These are phyloP conservation scores for Hassar affinis DNA, from an alignment of 2,113 vertebrate genomes.

Conservation along the genomic window DNA sequence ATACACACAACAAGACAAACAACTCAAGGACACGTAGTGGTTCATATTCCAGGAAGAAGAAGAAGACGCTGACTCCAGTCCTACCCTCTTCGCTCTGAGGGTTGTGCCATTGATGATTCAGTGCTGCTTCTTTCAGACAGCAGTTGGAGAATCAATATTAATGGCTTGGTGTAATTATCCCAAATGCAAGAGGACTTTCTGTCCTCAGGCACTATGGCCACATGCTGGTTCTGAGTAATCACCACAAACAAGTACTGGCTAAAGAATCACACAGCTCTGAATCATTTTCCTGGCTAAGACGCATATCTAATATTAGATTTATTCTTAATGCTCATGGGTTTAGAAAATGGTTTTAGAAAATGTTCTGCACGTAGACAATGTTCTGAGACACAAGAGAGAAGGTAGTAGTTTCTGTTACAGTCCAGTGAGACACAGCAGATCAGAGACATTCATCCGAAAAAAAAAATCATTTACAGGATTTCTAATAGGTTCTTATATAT, in stretches of 20 bases:
- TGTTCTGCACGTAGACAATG: background rate
- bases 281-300: background rate
- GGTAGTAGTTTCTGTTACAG: background rate
- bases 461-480: background rate
- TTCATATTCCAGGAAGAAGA: constrained; percentile 13
- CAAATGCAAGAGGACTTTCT: constrained; percentile 19
- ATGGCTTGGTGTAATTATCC: constrained; percentile 29
- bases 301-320: background rate
- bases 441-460: background rate
- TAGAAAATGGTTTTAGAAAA: background rate
- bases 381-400: background rate
- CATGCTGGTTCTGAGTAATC: background rate
- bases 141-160: constrained; percentile 36
- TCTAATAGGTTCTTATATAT: background rate
- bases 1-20: constrained; percentile 7
- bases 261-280: background rate
- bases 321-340: constrained; percentile 1
- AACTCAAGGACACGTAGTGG: background rate
- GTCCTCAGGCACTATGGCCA: background rate
- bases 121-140: constrained; percentile 10
- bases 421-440: background rate
- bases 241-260: background rate
- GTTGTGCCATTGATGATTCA: constrained; percentile 1
- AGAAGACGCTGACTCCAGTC: constrained; percentile 6
- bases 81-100: background rate